Evolutionary conservation across 2,888 invertebrate species (phyloP).

Genomic region (Agrotis clavis): DNA sequence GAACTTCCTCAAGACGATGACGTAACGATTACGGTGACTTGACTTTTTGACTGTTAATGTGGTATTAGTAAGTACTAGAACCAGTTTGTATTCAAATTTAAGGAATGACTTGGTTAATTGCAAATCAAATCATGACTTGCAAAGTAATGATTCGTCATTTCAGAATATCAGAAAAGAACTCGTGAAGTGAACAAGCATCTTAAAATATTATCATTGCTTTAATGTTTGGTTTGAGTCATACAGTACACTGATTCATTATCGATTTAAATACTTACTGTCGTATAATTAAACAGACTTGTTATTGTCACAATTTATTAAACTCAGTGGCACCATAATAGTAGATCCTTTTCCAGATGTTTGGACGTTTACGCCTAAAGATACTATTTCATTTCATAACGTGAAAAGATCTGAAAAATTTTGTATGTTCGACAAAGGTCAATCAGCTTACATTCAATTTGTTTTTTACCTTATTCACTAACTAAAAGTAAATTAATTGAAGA

Average conservation of each 20-base stretch:
- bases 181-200: not conserved
- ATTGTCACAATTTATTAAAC: conserved; percentile 11
- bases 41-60: conserved; percentile 4
- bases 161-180: conserved; percentile 9
- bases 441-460: no score
- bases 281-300: conserved; percentile 6
- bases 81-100: conserved; percentile 25
- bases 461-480: no score
- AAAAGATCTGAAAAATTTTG: no score
- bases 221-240: conserved; percentile 8
- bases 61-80: no score
- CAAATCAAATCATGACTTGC: no score
- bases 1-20: not conserved
- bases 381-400: no score
- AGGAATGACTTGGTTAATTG: conserved; percentile 9
- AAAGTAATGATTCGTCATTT: conserved; percentile 29
- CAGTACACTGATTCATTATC: not conserved
- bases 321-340: not conserved
- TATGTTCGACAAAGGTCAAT: no score
- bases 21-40: not conserved
- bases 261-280: not conserved
- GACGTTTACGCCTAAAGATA: not conserved
- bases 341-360: not conserved
- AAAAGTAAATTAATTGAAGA: no score
- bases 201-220: not conserved